phyloP scores from a whole-genome alignment of 2,113 vertebrate species.

The sheep (Ovis aries) region ARS-UI_Ramb_v3.0 NC_056071.1:43918501-43919000 shows the following conservation, averaged over 20 bases:
- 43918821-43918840: background rate
- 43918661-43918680: background rate
- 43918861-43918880: background rate
- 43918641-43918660: background rate
- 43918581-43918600: background rate
- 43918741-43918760: background rate
- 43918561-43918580: background rate
- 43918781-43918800: background rate
- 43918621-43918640: background rate
- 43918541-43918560: background rate
- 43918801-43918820: slow-evolving; percentile 8
- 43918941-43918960: slow-evolving; percentile 4
- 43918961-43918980: background rate
- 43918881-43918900: background rate
- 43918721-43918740: background rate
- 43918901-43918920: background rate
- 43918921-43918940: slow-evolving; percentile 6
- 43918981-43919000: background rate
- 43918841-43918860: background rate
- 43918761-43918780: background rate
- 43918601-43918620: background rate
- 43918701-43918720: background rate
- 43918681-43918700: background rate
- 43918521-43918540: background rate
- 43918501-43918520: background rate